Base-by-base conservation (phyloP, 2,113 vertebrate species). In the Melanotaenia duboulayi region DNA sequence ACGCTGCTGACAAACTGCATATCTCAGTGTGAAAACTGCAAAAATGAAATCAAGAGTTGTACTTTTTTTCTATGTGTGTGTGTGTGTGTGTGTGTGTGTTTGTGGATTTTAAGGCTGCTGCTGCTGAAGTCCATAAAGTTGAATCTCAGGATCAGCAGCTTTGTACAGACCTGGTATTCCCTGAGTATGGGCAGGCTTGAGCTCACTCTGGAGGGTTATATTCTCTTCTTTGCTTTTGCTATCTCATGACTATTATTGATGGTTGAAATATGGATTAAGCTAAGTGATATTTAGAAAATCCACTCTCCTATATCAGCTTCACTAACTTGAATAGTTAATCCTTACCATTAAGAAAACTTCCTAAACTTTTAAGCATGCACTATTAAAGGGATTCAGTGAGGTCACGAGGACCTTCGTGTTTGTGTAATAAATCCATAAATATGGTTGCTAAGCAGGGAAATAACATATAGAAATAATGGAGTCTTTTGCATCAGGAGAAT, bases 201-300 rank as follows among this genome's bases (percentile, higher is more conserved):
- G 22, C 78, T 72, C 2, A 24, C 50, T 61, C 62, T 37, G 49
- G 40, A 59, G 48, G 42, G 32, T 71, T 65, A 57, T 39, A 48
- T 54, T 24, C 24, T 51, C 50, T 1, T 54, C 42, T 44, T 40
- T 71, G 9, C 61, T 64, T 23, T 17, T 61, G 24, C 58, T 68
- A 24, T 71, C 65, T 71, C 59, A 42, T 60, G 28, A 32, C 7
- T 12, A 2, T 49, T 76, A 39, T 25, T 78, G 74, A 78, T 66
- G 56, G 46, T 56, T 70, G 59, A 55, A 39, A 51, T 66, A 39
- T 19, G 56, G 62, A 19, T 42, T 39, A 28, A 81, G 46, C 40
- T 56, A 16, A 46, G 73, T 75, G 70, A 65, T 63, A 80, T 42
- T n/a, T 51, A 73, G 55, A 7, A 74, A 69, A 70, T 24, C 19